Base-by-base conservation (phyloP, 2,113 vertebrate genomes). In the Colius striatus region DNA sequence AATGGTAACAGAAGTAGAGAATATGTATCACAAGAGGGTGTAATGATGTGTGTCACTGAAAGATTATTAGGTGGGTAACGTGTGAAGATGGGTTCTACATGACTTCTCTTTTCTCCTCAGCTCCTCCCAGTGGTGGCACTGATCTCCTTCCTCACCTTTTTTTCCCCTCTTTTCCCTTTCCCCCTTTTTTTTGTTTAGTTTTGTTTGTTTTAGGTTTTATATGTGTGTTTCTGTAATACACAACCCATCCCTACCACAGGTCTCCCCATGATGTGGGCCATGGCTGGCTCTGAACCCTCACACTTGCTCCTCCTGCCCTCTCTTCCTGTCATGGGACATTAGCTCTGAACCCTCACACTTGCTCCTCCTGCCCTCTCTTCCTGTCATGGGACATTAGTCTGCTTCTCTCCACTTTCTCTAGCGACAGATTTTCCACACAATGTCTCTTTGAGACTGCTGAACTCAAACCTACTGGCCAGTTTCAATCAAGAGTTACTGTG, bases 181-280 rank as follows among this genome's bases (percentile, higher is more conserved):
- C 38, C 38, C 38, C 12, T 41, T 41, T 41, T 41, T 41, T 41
- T 41, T 41, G 38, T 41, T 41, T 41, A 41, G 38, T 41, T 41
- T 41, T 41, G 38, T 41, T 41, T 41, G 38, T 41, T 41, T 41
- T 9, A 12, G 38, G 38, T 41, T 63, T 58, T 18, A 14, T 67
- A 8, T 23, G 16, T 54, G 20, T 2, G 22, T 48, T 41, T 54
- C 51, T 3, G 17, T 50, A 51, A n/a, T 29, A 34, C 17, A 11
- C 21, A 43, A 14, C 41, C 11, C 34, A 41, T 58, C 47, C 11
- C 5, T 36, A 20, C 61, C 5, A 0, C 36, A 32, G 26, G 36
- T 77, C 41, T 80, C n/a, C 30, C 22, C 1, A 1, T 6, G 0
- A 1, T 7, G 6, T 62, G 53, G 29, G 36, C 45, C n/a, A 16